phyloP scores from a whole-genome alignment of 2,888 invertebrate species.

The Eupithecia pulchellata region DNA sequence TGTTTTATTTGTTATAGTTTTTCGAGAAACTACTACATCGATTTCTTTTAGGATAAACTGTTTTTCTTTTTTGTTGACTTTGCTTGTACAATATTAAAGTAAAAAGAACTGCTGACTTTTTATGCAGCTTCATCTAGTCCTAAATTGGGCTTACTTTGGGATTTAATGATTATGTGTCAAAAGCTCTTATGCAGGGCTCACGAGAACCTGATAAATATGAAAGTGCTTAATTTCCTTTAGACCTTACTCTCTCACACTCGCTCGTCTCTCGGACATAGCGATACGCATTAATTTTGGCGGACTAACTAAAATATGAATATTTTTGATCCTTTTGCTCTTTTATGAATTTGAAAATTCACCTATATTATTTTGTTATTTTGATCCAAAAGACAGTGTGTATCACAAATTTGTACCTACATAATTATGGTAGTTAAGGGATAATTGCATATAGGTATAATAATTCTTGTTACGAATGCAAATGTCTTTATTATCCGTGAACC shows the following conservation, averaged over 20 bases:
- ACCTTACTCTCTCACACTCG: too few relatives aligned
- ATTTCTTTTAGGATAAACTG: neutral
- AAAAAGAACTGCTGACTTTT: neutral
- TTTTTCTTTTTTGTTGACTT: neutral
- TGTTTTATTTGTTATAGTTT: conserved; percentile 6
- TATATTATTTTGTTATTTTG: neutral
- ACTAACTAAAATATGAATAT: neutral
- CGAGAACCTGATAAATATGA: too few relatives aligned
- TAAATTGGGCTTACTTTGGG: neutral
- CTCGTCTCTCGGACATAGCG: too few relatives aligned
- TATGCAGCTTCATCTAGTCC: neutral
- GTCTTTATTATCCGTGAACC: neutral
- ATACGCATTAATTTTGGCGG: neutral
- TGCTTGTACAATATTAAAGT: too few relatives aligned
- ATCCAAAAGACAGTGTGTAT: neutral
- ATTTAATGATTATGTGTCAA: neutral
- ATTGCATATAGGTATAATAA: neutral
- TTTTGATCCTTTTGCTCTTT: neutral
- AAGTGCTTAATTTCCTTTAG: too few relatives aligned
- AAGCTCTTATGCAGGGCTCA: neutral
- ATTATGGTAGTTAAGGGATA: neutral
- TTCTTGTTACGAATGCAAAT: neutral
- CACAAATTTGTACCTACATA: neutral
- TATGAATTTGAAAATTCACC: neutral
- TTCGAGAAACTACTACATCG: neutral